These are phyloP conservation scores for Leucophenga varia DNA, from an alignment of 1,140 invertebrate species.

Conservation along the genomic window DNA sequence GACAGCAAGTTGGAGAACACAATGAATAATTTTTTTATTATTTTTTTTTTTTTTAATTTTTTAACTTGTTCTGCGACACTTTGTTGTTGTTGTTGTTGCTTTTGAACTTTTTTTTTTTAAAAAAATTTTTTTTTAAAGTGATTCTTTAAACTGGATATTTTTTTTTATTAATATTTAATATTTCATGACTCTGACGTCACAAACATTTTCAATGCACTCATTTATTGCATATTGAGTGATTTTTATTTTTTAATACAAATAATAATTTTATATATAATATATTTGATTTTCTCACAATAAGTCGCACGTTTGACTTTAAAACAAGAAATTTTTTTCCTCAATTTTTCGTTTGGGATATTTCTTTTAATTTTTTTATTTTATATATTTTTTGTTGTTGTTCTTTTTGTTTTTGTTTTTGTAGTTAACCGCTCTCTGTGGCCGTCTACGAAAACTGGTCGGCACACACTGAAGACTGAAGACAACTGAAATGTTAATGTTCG, in stretches of 20 bases:
- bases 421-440: slow-evolving; percentile 43
- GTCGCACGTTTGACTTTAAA: too few species aligned
- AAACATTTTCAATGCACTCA: too few species aligned
- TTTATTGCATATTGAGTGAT: too few species aligned
- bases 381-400: slow-evolving; percentile 8
- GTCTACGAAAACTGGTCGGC: slow-evolving; percentile 56
- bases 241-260: too few species aligned
- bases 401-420: slow-evolving; percentile 12
- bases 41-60: slow-evolving; percentile 28
- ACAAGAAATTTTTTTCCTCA: slow-evolving; percentile 11
- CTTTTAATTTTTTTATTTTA: slow-evolving; percentile 11
- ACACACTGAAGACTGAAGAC: too few species aligned
- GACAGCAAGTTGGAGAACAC: too few species aligned
- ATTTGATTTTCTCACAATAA: too few species aligned
- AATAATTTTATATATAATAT: too few species aligned
- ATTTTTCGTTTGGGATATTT: slow-evolving; percentile 2
- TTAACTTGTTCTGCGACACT: slow-evolving; percentile 17
- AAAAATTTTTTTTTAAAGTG: slow-evolving; percentile 53
- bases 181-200: too few species aligned
- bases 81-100: slow-evolving; percentile 11
- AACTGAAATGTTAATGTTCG: slow-evolving; percentile 50
- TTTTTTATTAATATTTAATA: too few species aligned
- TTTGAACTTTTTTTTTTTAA: slow-evolving; percentile 30
- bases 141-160: too few species aligned
- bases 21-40: too few species aligned